Base-by-base conservation (phyloP, 2,113 vertebrate genomes). In the Acanthisitta chloris region DNA sequence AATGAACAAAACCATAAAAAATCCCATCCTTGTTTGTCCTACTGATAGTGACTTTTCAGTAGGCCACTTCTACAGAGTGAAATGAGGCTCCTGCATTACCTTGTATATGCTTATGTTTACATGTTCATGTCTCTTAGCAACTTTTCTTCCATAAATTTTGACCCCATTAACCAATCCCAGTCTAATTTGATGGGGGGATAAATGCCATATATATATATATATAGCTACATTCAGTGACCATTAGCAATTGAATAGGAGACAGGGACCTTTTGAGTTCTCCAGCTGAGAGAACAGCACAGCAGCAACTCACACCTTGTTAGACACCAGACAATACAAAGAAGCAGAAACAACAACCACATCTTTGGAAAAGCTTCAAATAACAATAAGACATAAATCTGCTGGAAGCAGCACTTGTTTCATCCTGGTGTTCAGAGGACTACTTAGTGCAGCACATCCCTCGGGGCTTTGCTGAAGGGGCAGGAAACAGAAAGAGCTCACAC, bases 281-380 rank as follows among this genome's bases (percentile, higher is more conserved):
- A 76, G n/a, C 61, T 59, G 57, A 82, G 79, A 49, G 45, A 72
- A 48, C 61, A 93, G 29, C 12, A 18, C 38, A 83, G 52, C 0
- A 1, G 55, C 66, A 82, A 34, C 82, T 95, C 58, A 31, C 64
- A 92, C 81, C 90, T 93, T 95, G 45, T 80, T 77, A 95, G 70
- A 94, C 48, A 93, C 42, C 67, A 86, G 49, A 86, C 58, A 81
- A 80, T 6, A 69, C n/a, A 90, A 77, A 79, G 73, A n/a, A 73
- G 62, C 79, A 95, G 71, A 70, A 92, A 73, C 23, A 84, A 81
- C 14, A 24, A 34, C 29, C 5, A 5, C 16, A 34, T 70, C 85
- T 90, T 83, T 88, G 76, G 86, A 62, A 83, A 88, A 93, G 45
- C 74, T 77, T 83, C 86, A 89, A 11, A 62, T 73, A 83, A 26